A percentile compares a stretch with the other conserved stretches of the same genome.
phyloP scores from a whole-genome alignment of 30 jellyfish, hydroid and myxozoan genomes.

The Pseudorhiza aurosa region DNA sequence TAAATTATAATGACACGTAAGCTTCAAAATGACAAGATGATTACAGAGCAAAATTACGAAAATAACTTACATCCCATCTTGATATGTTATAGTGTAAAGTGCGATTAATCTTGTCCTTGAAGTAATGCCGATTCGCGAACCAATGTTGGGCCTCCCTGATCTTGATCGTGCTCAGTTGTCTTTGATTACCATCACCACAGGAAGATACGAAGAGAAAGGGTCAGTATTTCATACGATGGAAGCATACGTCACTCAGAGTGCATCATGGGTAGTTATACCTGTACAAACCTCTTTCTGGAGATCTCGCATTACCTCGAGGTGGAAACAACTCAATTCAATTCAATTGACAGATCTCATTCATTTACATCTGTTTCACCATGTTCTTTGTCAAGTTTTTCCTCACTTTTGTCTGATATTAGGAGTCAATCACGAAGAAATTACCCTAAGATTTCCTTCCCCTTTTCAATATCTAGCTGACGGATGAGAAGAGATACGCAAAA shows the following conservation, averaged over 20 bases:
- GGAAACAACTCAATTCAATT: too few relatives aligned
- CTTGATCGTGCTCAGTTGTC: not conserved
- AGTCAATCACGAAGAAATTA: too few relatives aligned
- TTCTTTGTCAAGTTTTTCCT: too few relatives aligned
- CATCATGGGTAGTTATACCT: slow-evolving; percentile 44
- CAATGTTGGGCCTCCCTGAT: slow-evolving; percentile 9
- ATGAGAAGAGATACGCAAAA: too few relatives aligned
- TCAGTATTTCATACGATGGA: not conserved
- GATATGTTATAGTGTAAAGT: not conserved
- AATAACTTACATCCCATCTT: slow-evolving; percentile 62
- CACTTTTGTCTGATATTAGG: too few relatives aligned
- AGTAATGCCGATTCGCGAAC: not conserved
- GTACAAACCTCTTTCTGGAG: not conserved
- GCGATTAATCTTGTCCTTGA: slow-evolving; percentile 25
- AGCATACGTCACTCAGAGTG: slow-evolving; percentile 66
- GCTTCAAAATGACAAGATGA: not conserved
- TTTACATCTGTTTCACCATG: too few relatives aligned
- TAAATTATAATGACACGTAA: slow-evolving; percentile 61
- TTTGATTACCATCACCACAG: slow-evolving; percentile 69
- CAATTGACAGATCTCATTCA: too few relatives aligned
- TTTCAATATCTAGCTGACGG: too few relatives aligned
- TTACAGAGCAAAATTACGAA: not conserved
- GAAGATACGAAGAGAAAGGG: slow-evolving; percentile 67
- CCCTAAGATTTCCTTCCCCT: too few relatives aligned
- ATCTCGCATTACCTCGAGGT: too few relatives aligned